Base-by-base conservation (phyloP, 2,888 invertebrate species). In the Nycteola revayana region DNA sequence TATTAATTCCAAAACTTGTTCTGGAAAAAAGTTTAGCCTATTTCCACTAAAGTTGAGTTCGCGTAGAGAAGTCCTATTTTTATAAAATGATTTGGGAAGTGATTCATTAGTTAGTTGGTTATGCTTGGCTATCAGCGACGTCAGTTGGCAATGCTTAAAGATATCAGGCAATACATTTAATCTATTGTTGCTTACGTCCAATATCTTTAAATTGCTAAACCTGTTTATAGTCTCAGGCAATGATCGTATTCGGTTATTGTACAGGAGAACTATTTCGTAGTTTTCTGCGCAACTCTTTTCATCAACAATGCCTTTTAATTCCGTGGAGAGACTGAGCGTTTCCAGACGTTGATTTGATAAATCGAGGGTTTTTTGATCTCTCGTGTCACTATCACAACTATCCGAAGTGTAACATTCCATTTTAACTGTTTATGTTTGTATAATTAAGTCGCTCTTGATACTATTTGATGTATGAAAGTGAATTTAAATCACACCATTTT, bases 11-110 rank as follows among this genome's bases (percentile, higher is more conserved):
- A 97, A 90, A 33, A 98, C 86, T 84, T 97, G 97, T 59, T 94
- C 93, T 0, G 99, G 98, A 67, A 99, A 95, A 28, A 91, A 88
- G 14, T 91, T 92, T 32, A 99, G 82, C 42, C 91, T 88, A 79
- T 99, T 99, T 5, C 99, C 99, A 80, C 97, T 97, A 20, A 99
- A 88, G 86, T 99, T 98, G n/a, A 99, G 79, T 70, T 97, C 96
- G 64, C 94, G 93, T 10, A 99, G 83, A 1, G 90, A 86, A 39
- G 79, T 86, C 11, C 90, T 85, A 39, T 93, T 86, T 17, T 87
- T 82, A 10, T 91, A 91, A 64, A 98, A 94, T 35, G 93, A 92
- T 80, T 98, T 98, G 2, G 98, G 97, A 52, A 98, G 83, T n/a
- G 95, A 94, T 42, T 94, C 92, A 63, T 95, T 95, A 1, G 92